Evolutionary conservation across 1,140 invertebrate species (phyloP).

Genomic region (Drosophila subpulchrella): DNA sequence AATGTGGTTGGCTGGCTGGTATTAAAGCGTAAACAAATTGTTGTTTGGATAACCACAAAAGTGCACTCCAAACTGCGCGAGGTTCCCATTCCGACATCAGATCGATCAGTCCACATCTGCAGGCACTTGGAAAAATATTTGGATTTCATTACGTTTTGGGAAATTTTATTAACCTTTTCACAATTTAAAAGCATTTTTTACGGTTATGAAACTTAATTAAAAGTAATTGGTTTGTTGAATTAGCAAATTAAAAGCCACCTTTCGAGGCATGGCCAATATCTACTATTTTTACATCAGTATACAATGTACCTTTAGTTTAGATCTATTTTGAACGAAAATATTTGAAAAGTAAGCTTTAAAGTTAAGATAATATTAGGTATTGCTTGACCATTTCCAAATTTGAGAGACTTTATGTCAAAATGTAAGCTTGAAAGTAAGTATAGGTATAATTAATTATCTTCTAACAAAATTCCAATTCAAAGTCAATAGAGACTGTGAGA

Average conservation of each 20-base stretch:
- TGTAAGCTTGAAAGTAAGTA: not conserved
- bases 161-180: not conserved
- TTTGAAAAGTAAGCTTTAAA: too few relatives aligned
- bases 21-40: constrained; percentile 62
- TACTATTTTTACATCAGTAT: too few relatives aligned
- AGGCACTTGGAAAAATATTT: constrained; percentile 20
- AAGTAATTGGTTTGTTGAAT: too few relatives aligned
- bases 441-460: not conserved
- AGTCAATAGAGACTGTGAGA: not conserved
- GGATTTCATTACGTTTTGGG: not conserved
- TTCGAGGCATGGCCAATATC: too few relatives aligned
- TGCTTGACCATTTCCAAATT: too few relatives aligned
- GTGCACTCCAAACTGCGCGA: constrained; percentile 56
- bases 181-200: not conserved
- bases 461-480: too few relatives aligned
- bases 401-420: too few relatives aligned
- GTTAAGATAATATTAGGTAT: too few relatives aligned
- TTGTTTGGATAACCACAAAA: constrained; percentile 56
- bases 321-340: too few relatives aligned
- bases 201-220: not conserved
- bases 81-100: constrained; percentile 10
- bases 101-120: constrained; percentile 26
- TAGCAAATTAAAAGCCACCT: too few relatives aligned
- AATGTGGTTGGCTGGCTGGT: constrained; percentile 51
- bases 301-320: too few relatives aligned